Evolutionary conservation across 1,140 invertebrate genomes (phyloP).

Genomic region (Conus ventricosus): DNA sequence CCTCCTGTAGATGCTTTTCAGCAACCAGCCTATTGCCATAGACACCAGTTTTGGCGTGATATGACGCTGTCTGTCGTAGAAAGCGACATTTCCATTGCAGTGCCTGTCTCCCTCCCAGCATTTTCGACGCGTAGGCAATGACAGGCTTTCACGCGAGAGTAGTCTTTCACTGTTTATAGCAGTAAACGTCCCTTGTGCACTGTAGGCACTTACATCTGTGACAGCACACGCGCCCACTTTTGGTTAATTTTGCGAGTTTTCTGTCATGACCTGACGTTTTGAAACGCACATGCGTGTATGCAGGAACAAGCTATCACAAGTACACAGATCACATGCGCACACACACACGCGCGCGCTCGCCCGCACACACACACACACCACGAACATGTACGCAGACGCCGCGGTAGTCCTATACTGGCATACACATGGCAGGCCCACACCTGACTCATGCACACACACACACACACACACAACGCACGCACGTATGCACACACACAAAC

Average conservation of each 20-base stretch:
- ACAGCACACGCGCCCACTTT: no score
- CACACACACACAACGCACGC: no score
- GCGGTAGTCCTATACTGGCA: no score
- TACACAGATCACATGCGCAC: background rate
- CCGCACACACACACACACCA: conserved; percentile 5
- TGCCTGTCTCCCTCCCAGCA: background rate
- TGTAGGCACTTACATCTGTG: no score
- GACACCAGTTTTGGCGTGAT: background rate
- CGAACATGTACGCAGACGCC: background rate
- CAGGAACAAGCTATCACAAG: background rate
- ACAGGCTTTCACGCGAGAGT: background rate
- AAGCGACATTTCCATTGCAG: background rate
- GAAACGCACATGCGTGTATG: background rate
- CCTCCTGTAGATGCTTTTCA: background rate
- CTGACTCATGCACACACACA: no score
- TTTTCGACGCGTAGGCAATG: background rate
- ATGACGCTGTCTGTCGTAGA: background rate
- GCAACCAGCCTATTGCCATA: conserved; percentile 7
- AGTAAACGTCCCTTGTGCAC: conserved; percentile 7
- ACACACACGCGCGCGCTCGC: conserved; percentile 1
- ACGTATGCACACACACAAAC: background rate
- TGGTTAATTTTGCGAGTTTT: no score
- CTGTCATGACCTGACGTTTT: background rate
- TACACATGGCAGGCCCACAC: no score
- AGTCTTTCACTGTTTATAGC: background rate